These are phyloP conservation scores for Parazoanthus darwini DNA, from an alignment of 92 coral and sea anemone genomes.

Conservation along the genomic window DNA sequence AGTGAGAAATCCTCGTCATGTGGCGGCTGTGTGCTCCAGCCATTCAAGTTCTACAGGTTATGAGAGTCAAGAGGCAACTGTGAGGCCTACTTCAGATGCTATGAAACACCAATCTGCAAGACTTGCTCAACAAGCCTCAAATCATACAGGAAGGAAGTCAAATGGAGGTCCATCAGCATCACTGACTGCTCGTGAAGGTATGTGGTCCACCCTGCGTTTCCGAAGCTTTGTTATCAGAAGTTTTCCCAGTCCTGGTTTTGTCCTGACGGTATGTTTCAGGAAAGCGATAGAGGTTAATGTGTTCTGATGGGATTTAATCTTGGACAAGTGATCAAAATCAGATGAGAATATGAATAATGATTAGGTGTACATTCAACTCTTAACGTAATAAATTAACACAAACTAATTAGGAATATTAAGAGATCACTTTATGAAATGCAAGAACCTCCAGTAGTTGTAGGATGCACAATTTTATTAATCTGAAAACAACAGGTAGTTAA, in stretches of 20 bases:
- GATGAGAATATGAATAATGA: no score
- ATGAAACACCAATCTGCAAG: neutral
- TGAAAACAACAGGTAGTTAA: no score
- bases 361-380: no score
- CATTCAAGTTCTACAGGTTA: neutral
- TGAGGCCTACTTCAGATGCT: neutral
- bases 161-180: neutral
- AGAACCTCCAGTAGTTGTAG: no score
- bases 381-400: no score
- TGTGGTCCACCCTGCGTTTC: neutral
- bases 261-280: neutral
- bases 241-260: neutral
- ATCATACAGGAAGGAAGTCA: neutral
- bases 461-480: no score
- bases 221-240: neutral
- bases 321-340: no score
- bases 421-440: no score
- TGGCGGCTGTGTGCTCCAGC: neutral
- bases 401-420: no score
- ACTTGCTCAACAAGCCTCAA: neutral
- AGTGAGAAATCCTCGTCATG: conserved; percentile 32
- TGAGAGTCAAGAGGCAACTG: neutral
- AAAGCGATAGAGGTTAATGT: neutral
- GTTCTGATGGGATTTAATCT: neutral
- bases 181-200: conserved; percentile 25